Percentiles rank a stretch among this genome's conserved stretches.
These are phyloP conservation scores for Labia minor DNA, from an alignment of 2,888 invertebrate species.

Conservation along the genomic window DNA sequence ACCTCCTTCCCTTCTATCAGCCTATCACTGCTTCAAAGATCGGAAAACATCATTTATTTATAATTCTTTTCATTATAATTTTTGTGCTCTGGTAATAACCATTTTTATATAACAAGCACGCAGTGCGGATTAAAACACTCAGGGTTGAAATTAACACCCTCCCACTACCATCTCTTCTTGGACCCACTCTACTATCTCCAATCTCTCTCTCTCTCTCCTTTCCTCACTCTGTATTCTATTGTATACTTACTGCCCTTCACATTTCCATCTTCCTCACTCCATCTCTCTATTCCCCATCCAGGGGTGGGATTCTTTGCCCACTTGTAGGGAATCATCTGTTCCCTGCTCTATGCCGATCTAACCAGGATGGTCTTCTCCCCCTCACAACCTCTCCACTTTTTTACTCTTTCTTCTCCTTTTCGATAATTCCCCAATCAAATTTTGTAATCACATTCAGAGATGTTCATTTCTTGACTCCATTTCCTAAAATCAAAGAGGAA, in stretches of 20 bases:
- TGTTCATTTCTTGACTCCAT: no score
- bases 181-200: no score
- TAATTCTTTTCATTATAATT: constrained; percentile 13
- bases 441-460: not conserved
- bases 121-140: constrained; percentile 1
- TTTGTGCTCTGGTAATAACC: constrained; percentile 9
- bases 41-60: constrained; percentile 13
- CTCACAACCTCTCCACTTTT: not conserved
- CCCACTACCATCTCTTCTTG: no score
- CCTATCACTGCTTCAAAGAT: not conserved
- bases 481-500: no score
- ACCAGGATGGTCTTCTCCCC: not conserved
- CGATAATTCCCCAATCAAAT: constrained; percentile 13
- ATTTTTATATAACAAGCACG: constrained; percentile 13
- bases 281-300: not conserved
- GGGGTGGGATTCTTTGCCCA: not conserved
- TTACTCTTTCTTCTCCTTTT: not conserved
- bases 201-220: not conserved
- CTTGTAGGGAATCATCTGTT: no score
- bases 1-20: no score
- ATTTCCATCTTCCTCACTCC: not conserved
- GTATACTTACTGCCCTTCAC: no score
- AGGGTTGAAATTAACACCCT: not conserved
- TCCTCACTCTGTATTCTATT: not conserved
- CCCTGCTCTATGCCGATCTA: no score